phyloP scores from a whole-genome alignment of 2,113 vertebrate species.

The Desmodus rotundus region DNA sequence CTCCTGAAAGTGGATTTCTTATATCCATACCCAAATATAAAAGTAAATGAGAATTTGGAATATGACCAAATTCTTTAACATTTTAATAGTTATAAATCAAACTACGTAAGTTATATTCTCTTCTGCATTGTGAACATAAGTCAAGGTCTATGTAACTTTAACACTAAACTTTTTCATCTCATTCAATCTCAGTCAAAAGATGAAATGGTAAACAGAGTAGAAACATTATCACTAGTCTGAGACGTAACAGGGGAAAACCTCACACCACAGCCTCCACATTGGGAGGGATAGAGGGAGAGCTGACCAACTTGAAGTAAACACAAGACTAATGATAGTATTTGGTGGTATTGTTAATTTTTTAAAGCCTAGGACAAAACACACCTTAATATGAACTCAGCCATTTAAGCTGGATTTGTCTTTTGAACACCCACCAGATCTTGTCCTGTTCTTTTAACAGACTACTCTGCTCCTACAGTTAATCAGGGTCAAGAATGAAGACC shows the following conservation, averaged over 20 bases:
- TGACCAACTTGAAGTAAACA: background rate
- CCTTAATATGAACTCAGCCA: background rate
- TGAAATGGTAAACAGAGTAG: background rate
- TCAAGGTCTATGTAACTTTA: conserved; percentile 65
- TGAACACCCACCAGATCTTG: background rate
- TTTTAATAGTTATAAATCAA: conserved; percentile 68
- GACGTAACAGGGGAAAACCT: background rate
- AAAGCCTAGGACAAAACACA: background rate
- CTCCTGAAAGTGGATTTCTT: conserved; percentile 64
- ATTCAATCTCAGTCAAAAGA: conserved; percentile 28
- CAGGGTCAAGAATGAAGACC: background rate
- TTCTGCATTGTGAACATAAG: conserved; percentile 70
- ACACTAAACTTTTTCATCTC: conserved; percentile 53
- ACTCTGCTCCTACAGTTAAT: background rate
- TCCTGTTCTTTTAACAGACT: background rate
- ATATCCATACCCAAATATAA: conserved; percentile 62
- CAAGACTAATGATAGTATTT: background rate
- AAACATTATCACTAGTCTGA: background rate
- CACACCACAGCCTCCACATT: background rate
- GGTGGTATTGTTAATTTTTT: background rate
- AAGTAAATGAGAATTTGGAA: conserved; percentile 72
- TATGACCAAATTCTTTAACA: conserved; percentile 67
- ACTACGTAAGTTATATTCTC: conserved; percentile 64
- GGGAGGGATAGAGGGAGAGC: background rate
- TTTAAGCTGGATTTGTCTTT: background rate